Conservation (phyloP, 2,888 invertebrate genomes). For the Theodoxus fluviatilis region DNA sequence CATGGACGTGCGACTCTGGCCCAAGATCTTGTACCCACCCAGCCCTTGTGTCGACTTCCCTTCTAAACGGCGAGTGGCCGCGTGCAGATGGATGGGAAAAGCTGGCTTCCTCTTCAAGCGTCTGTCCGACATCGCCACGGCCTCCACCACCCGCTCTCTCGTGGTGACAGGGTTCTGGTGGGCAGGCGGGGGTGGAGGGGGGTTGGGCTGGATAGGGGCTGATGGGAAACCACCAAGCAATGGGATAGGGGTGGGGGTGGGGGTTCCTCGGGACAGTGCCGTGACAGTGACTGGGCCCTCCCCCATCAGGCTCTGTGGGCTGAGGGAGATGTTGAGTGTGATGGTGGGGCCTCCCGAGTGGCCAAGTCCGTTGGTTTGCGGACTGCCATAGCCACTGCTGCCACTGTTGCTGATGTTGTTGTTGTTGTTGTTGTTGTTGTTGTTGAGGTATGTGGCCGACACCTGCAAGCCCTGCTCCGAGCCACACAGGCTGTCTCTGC, state of each 20-base stretch:
- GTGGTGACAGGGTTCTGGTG: neutral
- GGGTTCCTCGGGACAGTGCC: constrained; percentile 27
- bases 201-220: neutral
- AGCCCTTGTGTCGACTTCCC: no score
- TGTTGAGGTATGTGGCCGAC: constrained; percentile 25
- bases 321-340: constrained; percentile 37
- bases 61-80: no score
- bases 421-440: constrained; percentile 14
- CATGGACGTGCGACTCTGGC: no score
- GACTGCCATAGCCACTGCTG: constrained; percentile 16
- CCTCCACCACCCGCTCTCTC: neutral
- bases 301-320: constrained; percentile 36
- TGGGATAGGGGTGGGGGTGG: neutral
- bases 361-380: neutral
- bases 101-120: constrained; percentile 25
- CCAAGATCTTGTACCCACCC: no score
- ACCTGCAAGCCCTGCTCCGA: constrained; percentile 24
- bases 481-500: no score
- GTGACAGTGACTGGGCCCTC: constrained; percentile 38
- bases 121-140: neutral
- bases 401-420: constrained; percentile 25
- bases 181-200: no score
- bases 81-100: no score
- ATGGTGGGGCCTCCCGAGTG: no score
- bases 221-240: constrained; percentile 1